These are phyloP conservation scores for Odontesthes bonariensis DNA, from an alignment of 2,113 vertebrate genomes.

Conservation along the genomic window DNA sequence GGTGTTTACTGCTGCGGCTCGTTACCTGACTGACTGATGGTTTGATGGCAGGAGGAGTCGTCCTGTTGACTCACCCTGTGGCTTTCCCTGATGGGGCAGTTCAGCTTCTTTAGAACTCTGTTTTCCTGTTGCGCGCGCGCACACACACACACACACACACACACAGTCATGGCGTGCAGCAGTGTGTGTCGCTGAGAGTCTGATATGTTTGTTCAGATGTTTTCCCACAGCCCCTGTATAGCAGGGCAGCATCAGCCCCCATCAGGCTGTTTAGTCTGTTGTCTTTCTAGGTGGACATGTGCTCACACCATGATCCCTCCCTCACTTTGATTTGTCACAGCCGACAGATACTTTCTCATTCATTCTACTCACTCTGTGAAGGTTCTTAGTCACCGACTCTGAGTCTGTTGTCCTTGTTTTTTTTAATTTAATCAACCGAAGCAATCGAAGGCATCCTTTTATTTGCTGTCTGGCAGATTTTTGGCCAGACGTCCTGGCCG, in stretches of 20 bases:
- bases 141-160: conserved; percentile 8
- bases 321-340: not conserved
- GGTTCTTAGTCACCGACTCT: not conserved
- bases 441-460: not conserved
- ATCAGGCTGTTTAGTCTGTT: conserved; percentile 68
- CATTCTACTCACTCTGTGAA: not conserved
- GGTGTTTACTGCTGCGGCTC: conserved; percentile 40
- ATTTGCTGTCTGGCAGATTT: too few species aligned
- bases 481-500: not conserved
- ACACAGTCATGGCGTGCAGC: not conserved
- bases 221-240: conserved; percentile 69
- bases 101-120: conserved; percentile 12
- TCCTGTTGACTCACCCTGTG: conserved; percentile 56
- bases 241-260: conserved; percentile 35
- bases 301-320: not conserved
- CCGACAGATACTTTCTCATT: not conserved
- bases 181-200: conserved; percentile 38
- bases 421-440: too few species aligned
- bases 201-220: conserved; percentile 77
- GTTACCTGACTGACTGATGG: conserved; percentile 46
- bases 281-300: conserved; percentile 16
- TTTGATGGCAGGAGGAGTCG: conserved; percentile 37
- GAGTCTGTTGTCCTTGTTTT: too few species aligned
- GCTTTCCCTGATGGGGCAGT: conserved; percentile 20
- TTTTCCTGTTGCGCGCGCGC: conserved; percentile 23